Base-by-base conservation (phyloP, 1,140 invertebrate species). In the Lasioglossum albipes region DNA sequence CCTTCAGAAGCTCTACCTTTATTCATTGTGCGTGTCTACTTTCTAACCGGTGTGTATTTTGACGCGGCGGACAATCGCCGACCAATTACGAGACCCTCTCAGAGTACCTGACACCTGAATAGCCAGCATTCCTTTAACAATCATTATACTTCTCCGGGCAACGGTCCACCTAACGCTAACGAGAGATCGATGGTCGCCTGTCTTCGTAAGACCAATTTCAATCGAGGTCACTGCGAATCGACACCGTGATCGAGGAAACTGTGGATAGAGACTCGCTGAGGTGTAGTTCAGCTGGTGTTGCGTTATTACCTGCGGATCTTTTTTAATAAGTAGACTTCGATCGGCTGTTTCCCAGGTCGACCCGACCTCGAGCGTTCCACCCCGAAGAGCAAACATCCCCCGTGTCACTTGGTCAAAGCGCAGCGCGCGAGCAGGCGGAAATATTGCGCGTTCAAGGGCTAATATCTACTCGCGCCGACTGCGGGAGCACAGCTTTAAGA, bases 61-160 rank as follows among this genome's bases (percentile, higher is more conserved):
- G 86, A 88, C 87, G 84, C 77, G 77, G 7, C 65, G 66, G 75
- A 88, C 79, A 88, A 87, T 88, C 86, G 84, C 87, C 72, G 81
- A 84, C 86, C 87, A 88, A 88, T 88, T 88, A 88, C 84, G 87
- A 67, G n/a, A 74, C 81, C 77, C 74, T 70, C 79, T 64, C 36
- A 36, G 74, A 49, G 69, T 13, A 75, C 69, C 42, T 70, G 68
- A 82, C 75, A 68, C 52, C 7, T 73, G 84, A 85, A 65, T 75
- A 22, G 49, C 59, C 65, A 49, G 77, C 82, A 83, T 87, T 84
- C 84, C 82, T 78, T 27, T 66, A 74, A 77, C 54, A 62, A 54
- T 84, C 83, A 84, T 87, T 87, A 85, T 83, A 62, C 57, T 22
- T 18, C 10, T 10, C 5, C 9, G 16, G 36, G 20, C 36, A 45